These are phyloP conservation scores for Sepiola atlantica DNA, from an alignment of 2,888 invertebrate genomes.

Conservation along the genomic window DNA sequence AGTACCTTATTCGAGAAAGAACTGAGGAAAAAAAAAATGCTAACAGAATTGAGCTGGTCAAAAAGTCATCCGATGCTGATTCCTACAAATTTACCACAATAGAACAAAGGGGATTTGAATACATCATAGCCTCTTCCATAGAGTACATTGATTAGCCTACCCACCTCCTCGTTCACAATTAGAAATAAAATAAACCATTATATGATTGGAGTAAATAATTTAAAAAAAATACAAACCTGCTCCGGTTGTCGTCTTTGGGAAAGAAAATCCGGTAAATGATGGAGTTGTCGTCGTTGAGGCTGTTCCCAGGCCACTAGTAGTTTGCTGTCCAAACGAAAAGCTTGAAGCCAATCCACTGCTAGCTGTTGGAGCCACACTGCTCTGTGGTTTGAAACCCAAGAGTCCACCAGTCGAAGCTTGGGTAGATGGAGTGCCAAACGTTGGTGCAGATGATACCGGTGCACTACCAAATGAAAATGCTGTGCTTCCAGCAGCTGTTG, in stretches of 20 bases:
- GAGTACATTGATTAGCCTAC: too few species aligned
- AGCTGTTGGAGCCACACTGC: slow-evolving; percentile 24
- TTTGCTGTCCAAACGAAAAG: background rate
- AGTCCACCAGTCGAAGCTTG: background rate
- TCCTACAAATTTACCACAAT: too few species aligned
- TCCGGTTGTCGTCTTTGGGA: background rate
- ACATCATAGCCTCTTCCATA: too few species aligned
- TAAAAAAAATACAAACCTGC: slow-evolving; percentile 2
- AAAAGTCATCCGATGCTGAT: too few species aligned
- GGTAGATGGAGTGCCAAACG: background rate
- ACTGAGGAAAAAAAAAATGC: too few species aligned
- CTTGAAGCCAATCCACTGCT: background rate
- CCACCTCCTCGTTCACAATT: too few species aligned
- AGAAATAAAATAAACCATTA: too few species aligned
- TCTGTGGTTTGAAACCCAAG: background rate
- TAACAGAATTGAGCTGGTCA: too few species aligned
- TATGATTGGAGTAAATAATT: background rate
- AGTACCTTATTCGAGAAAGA: too few species aligned
- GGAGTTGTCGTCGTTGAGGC: background rate
- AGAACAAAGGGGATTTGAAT: too few species aligned
- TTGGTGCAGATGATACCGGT: background rate
- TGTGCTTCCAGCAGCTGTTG: background rate
- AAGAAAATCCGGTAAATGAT: slow-evolving; percentile 33
- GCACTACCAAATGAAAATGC: background rate
- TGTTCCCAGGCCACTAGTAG: background rate